phyloP scores from a whole-genome alignment of 2,888 invertebrate species.

The Plagodis pulveraria region DNA sequence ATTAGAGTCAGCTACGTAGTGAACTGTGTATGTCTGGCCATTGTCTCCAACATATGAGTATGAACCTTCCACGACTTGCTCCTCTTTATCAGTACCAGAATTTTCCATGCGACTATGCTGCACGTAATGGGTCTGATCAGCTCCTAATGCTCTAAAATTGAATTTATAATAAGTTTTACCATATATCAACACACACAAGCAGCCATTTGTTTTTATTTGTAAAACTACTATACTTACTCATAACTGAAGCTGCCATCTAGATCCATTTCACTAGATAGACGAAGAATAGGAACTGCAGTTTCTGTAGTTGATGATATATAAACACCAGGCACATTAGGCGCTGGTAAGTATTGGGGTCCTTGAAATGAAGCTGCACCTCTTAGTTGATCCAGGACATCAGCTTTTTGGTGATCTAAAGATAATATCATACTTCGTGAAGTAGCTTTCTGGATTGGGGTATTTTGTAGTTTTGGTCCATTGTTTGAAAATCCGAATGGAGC shows the following conservation, averaged over 20 bases:
- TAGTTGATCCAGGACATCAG: slow-evolving; percentile 60
- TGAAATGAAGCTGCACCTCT: slow-evolving; percentile 60
- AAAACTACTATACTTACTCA: slow-evolving; percentile 68
- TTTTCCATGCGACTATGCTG: slow-evolving; percentile 85
- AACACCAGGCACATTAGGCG: slow-evolving; percentile 62
- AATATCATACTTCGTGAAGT: slow-evolving; percentile 65
- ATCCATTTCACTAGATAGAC: slow-evolving; percentile 83
- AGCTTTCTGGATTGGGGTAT: slow-evolving; percentile 48
- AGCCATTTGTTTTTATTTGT: too few species aligned
- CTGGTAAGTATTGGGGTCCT: slow-evolving; percentile 58
- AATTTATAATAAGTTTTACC: slow-evolving; percentile 1
- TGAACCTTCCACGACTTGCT: slow-evolving; percentile 86
- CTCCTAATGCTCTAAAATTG: slow-evolving; percentile 70
- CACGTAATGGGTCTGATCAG: slow-evolving; percentile 82
- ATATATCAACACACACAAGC: background rate
- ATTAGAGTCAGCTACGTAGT: slow-evolving; percentile 90
- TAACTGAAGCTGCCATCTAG: slow-evolving; percentile 84
- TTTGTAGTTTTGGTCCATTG: slow-evolving; percentile 32
- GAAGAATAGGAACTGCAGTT: slow-evolving; percentile 79
- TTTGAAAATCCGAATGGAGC: slow-evolving; percentile 46
- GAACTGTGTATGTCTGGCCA: slow-evolving; percentile 86
- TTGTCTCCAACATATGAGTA: slow-evolving; percentile 87
- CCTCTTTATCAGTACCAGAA: slow-evolving; percentile 83
- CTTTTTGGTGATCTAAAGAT: slow-evolving; percentile 61
- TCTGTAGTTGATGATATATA: slow-evolving; percentile 74